These are phyloP conservation scores for Zygaena filipendulae DNA, from an alignment of 2,888 invertebrate species.

Conservation along the genomic window DNA sequence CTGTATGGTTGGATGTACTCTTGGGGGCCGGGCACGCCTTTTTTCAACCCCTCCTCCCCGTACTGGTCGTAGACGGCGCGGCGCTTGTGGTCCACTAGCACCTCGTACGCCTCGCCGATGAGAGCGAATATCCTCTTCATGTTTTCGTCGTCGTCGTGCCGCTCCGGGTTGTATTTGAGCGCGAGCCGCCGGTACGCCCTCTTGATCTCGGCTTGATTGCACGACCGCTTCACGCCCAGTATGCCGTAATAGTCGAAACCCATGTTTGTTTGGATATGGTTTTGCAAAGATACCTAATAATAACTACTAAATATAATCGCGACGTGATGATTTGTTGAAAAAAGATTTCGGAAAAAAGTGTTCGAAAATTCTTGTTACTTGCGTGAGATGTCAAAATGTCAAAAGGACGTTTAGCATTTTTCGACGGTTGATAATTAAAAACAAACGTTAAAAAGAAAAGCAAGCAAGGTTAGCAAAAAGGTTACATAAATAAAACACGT, in stretches of 20 bases:
- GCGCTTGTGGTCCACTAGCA: slow-evolving; percentile 73
- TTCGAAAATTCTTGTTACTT: no score
- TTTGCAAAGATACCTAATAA: no score
- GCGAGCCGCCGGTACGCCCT: slow-evolving; percentile 71
- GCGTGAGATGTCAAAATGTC: no score
- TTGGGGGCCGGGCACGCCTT: slow-evolving; percentile 76
- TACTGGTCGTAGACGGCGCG: slow-evolving; percentile 89
- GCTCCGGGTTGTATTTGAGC: slow-evolving; percentile 71
- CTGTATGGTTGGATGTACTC: slow-evolving; percentile 78
- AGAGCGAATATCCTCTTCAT: slow-evolving; percentile 67
- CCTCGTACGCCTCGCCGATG: slow-evolving; percentile 84
- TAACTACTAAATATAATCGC: no score
- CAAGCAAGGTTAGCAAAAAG: no score
- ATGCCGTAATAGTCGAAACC: slow-evolving; percentile 84
- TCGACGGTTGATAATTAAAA: no score
- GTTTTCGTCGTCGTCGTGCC: slow-evolving; percentile 50
- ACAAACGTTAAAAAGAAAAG: no score
- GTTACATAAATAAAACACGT: no score
- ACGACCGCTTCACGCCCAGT: slow-evolving; percentile 73
- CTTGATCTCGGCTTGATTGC: slow-evolving; percentile 76
- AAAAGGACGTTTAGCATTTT: no score
- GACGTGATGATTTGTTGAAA: no score
- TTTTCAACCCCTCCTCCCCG: slow-evolving; percentile 88
- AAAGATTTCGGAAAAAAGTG: no score
- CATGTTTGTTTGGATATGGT: slow-evolving; percentile 48